Percentiles rank a stretch among this genome's conserved stretches.
Evolutionary conservation across 2,888 invertebrate genomes (phyloP).

Genomic region (Epiblema foenella): DNA sequence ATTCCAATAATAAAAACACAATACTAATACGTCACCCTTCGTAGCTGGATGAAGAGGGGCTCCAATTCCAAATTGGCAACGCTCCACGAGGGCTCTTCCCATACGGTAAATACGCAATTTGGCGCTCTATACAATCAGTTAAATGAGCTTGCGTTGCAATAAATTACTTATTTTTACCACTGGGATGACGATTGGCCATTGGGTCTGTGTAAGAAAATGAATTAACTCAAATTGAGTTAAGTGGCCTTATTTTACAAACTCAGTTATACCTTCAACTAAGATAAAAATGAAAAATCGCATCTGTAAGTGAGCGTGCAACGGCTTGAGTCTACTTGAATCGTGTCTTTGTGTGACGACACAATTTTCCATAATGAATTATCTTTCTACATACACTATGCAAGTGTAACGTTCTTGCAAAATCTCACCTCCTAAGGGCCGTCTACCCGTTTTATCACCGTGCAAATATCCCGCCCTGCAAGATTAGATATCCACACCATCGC

Average conservation of each 20-base stretch:
- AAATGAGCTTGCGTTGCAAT: slow-evolving; percentile 80
- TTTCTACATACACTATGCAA: slow-evolving; percentile 14
- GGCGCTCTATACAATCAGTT: slow-evolving; percentile 78
- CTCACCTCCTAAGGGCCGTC: slow-evolving; percentile 71
- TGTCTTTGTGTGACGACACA: background rate
- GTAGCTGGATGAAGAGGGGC: slow-evolving; percentile 59
- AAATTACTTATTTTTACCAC: slow-evolving; percentile 76
- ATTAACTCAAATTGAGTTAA: background rate
- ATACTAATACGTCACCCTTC: slow-evolving; percentile 67
- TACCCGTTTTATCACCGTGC: slow-evolving; percentile 76
- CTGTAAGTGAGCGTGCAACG: background rate
- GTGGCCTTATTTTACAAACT: no score
- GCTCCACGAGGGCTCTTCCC: slow-evolving; percentile 76
- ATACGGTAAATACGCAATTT: slow-evolving; percentile 83
- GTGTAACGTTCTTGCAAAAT: slow-evolving; percentile 61
- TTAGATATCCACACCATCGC: slow-evolving; percentile 71
- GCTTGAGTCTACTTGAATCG: no score
- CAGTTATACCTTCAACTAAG: no score
- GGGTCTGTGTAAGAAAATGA: slow-evolving; percentile 34
- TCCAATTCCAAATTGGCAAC: slow-evolving; percentile 75
- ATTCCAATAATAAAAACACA: slow-evolving; percentile 68
- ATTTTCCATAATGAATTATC: background rate
- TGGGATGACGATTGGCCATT: slow-evolving; percentile 34
- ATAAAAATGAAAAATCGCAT: no score
- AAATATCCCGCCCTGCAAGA: slow-evolving; percentile 80